phyloP scores from a whole-genome alignment of 1,140 invertebrate species.

The Drosophila watanabei region DNA sequence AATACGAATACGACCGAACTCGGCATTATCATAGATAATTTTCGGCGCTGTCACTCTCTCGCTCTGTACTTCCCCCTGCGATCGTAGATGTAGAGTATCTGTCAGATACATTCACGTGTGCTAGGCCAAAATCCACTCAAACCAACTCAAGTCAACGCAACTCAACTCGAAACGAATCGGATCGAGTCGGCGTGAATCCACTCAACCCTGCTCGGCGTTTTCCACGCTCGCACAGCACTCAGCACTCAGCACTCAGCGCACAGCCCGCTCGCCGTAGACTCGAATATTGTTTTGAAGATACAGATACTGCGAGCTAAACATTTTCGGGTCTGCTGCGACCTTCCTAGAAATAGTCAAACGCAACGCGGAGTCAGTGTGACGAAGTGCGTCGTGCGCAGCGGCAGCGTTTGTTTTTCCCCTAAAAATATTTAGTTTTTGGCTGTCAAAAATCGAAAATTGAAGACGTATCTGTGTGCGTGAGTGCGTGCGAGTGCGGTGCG shows the following conservation, averaged over 20 bases:
- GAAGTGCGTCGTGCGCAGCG: conserved; percentile 84
- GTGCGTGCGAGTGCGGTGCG: conserved; percentile 33
- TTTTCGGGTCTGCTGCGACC: conserved; percentile 65
- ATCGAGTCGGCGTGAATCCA: not conserved
- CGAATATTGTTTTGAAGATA: conserved; percentile 62
- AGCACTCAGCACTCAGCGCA: conserved; percentile 4
- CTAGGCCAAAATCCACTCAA: conserved; percentile 4
- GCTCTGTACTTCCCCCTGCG: conserved; percentile 16
- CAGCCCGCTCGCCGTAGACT: conserved; percentile 13
- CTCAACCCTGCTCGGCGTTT: conserved; percentile 56
- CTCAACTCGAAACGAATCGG: conserved; percentile 35
- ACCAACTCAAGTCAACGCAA: conserved; percentile 28
- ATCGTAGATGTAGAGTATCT: conserved; percentile 71
- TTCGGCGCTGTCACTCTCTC: conserved; percentile 7
- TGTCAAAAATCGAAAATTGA: conserved; percentile 9
- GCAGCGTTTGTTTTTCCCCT: conserved; percentile 61
- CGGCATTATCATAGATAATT: conserved; percentile 46
- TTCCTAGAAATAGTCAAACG: conserved; percentile 85
- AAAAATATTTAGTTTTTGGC: not conserved
- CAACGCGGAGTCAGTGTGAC: conserved; percentile 76
- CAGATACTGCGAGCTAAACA: conserved; percentile 52
- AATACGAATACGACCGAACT: not conserved
- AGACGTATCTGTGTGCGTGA: conserved; percentile 19
- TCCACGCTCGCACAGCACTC: conserved; percentile 45
- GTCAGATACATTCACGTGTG: conserved; percentile 65